Base-by-base conservation (phyloP, 2,888 invertebrate species). In the Drosophila cognata region DNA sequence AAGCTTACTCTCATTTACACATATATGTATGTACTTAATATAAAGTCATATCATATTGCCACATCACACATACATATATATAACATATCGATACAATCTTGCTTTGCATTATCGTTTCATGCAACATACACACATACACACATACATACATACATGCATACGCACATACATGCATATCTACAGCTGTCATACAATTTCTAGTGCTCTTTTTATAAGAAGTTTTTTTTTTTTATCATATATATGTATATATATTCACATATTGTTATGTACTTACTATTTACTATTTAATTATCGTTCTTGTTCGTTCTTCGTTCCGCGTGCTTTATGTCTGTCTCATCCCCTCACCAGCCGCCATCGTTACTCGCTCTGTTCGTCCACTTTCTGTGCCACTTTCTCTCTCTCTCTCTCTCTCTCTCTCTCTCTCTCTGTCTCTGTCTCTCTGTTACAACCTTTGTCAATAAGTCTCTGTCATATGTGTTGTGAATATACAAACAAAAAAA, bases 381-480 rank as follows among this genome's bases (percentile, higher is more conserved):
- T 38, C 25, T 55, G 11, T 55, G 13, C 29, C 13, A 21, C 31
- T 52, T 8, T 64, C 28, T 55, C 35, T 36, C 21, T 53, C 18
- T 52, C 16, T 64, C 28, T 55, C 35, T 36, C 21, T 53, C 18
- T 29, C 11, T 51, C 13, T 51, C n/a, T 29, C 29, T 51, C 38
- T 52, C 36, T 63, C 51, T 59, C 29, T 60, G 11, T 60, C 28
- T 50, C 18, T 72, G 13, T 56, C 38, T 56, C 31, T 53, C 36
- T 51, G 13, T 52, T 29, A 38, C 38, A 28, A 38, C 29, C 35
- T 65, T 52, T 55, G 55, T 28, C 55, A 55, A 55, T 36, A 36
- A n/a, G 36, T 57, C 36, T 61, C 18, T 63, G 29, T 79, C 62
- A 56, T 76, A 67, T 76, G 51, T 78, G 77, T 76, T 72, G 68